A percentile compares a stretch with the other conserved stretches of the same genome.
phyloP scores from a whole-genome alignment of 2,888 invertebrate species.

The Platycnemis pennipes region DNA sequence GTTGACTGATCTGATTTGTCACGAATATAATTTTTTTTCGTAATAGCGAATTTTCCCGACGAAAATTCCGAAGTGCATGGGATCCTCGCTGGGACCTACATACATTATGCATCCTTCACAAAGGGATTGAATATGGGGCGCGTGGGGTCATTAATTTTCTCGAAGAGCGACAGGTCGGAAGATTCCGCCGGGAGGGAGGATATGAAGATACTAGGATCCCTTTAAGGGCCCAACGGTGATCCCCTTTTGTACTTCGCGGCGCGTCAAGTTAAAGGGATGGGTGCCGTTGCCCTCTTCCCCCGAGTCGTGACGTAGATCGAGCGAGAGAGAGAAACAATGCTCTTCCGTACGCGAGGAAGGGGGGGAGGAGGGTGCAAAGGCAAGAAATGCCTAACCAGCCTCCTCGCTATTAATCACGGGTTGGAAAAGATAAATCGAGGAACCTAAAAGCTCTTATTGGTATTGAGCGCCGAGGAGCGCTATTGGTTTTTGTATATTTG shows the following conservation, averaged over 20 bases:
- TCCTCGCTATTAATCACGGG: slow-evolving; percentile 28
- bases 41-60: neutral
- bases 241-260: neutral
- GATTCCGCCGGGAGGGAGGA: neutral
- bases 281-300: neutral
- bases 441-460: slow-evolving; percentile 35
- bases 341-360: neutral
- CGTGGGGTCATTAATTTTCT: neutral
- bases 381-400: slow-evolving; percentile 39
- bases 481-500: slow-evolving; percentile 26
- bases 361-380: neutral
- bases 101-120: neutral
- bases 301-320: neutral
- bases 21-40: neutral
- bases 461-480: neutral
- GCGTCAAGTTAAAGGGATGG: neutral
- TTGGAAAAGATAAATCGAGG: slow-evolving; percentile 17
- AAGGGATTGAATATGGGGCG: slow-evolving; percentile 11
- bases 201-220: neutral
- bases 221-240: neutral
- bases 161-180: neutral
- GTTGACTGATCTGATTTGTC: neutral
- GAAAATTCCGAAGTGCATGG: neutral
- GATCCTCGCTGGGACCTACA: neutral
- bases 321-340: neutral